Conservation (phyloP, 2,113 vertebrate genomes). For the Oryzias woworae region DNA sequence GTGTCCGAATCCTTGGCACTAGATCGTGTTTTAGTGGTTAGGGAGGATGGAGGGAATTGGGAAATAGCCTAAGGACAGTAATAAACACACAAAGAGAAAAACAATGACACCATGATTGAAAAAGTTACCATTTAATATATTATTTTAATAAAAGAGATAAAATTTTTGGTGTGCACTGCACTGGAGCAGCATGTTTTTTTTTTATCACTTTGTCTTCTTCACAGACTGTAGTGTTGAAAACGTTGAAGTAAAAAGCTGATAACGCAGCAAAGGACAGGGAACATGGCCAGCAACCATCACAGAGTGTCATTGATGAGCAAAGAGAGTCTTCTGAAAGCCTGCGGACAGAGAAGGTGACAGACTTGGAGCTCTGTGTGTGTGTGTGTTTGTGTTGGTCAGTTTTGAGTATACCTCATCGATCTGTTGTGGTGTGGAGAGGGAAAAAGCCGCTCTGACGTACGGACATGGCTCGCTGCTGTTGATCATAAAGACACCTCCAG, state of each 20-base stretch:
- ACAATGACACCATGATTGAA: not conserved
- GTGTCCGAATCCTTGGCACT: too few species aligned
- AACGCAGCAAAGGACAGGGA: not conserved
- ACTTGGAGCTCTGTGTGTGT: conserved; percentile 7
- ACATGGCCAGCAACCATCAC: conserved; percentile 40
- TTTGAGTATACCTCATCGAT: conserved; percentile 83
- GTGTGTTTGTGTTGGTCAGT: conserved; percentile 2
- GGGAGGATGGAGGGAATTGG: too few species aligned
- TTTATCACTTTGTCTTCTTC: not conserved
- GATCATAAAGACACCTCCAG: conserved; percentile 84
- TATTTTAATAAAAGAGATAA: not conserved
- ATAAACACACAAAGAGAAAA: not conserved
- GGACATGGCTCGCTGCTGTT: conserved; percentile 79
- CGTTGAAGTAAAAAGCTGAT: not conserved
- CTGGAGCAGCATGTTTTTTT: not conserved
- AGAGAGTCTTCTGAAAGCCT: conserved; percentile 89
- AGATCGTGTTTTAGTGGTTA: too few species aligned
- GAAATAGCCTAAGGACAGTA: too few species aligned
- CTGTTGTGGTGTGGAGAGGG: conserved; percentile 83
- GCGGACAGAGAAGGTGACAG: conserved; percentile 25
- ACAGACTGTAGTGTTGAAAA: not conserved
- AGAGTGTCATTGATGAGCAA: conserved; percentile 84
- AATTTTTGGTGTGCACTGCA: not conserved
- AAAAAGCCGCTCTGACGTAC: conserved; percentile 89
- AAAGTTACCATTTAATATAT: not conserved